Evolutionary conservation across 2,888 invertebrate species (phyloP).

Genomic region (Rhaphigaster nebulosa): DNA sequence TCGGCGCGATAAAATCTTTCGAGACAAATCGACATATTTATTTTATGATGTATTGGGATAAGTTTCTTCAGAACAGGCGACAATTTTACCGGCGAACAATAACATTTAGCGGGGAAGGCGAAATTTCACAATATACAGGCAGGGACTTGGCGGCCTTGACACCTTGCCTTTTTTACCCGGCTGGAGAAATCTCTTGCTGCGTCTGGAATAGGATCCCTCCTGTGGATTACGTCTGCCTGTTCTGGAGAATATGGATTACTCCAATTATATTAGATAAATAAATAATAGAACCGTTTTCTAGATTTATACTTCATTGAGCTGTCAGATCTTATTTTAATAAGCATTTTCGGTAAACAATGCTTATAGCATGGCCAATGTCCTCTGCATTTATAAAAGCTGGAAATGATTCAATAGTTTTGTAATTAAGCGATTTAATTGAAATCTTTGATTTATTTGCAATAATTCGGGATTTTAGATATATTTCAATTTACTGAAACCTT

Average conservation of each 20-base stretch:
- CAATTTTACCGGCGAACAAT: background rate
- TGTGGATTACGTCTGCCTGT: background rate
- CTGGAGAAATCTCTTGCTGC: slow-evolving; percentile 6
- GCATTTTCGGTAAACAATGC: no score
- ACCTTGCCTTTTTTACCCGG: slow-evolving; percentile 46
- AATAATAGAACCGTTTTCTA: background rate
- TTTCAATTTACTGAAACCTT: no score
- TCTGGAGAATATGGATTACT: background rate
- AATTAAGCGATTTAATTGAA: no score
- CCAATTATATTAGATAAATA: background rate
- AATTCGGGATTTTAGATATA: no score
- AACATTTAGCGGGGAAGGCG: background rate
- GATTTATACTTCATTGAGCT: background rate
- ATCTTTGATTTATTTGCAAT: no score
- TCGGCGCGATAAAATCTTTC: background rate
- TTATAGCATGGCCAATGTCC: no score
- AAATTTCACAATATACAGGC: slow-evolving; percentile 35
- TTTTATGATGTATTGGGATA: background rate
- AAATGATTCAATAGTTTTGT: no score
- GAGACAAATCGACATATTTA: background rate
- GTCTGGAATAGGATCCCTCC: background rate
- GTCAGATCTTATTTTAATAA: no score
- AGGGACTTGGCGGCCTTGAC: background rate
- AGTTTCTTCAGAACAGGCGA: background rate
- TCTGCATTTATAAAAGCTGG: no score